Evolutionary conservation across 1,140 invertebrate genomes (phyloP).

Genomic region (Drosophila kikkawai): DNA sequence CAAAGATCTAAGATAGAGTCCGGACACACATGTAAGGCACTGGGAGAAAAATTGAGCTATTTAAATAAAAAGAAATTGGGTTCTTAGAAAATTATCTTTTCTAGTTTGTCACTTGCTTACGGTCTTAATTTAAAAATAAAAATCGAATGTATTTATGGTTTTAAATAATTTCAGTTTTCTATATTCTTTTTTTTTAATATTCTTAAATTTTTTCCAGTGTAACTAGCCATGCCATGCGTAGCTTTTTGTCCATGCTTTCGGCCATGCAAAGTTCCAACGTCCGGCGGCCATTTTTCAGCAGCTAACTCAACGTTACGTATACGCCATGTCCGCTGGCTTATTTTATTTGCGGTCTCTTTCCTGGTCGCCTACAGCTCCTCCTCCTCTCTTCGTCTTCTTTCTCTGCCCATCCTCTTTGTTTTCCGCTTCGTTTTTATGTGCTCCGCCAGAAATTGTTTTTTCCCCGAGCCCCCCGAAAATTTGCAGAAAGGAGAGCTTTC

Average conservation of each 20-base stretch:
- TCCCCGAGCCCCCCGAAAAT: not conserved
- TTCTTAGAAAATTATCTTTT: not conserved
- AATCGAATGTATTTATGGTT: not conserved
- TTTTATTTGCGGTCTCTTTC: slow-evolving; percentile 73
- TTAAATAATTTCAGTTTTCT: not conserved
- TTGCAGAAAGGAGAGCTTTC: slow-evolving; percentile 43
- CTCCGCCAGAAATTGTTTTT: slow-evolving; percentile 51
- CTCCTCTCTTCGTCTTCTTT: too few species aligned
- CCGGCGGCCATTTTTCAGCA: slow-evolving; percentile 74
- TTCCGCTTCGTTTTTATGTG: slow-evolving; percentile 54
- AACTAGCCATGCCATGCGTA: slow-evolving; percentile 20
- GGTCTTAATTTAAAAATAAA: not conserved
- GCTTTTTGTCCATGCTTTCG: slow-evolving; percentile 17
- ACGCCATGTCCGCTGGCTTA: slow-evolving; percentile 68
- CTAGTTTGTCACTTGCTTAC: too few species aligned
- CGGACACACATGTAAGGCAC: slow-evolving; percentile 8
- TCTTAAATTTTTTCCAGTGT: not conserved
- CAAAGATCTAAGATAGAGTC: slow-evolving; percentile 66
- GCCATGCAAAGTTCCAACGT: slow-evolving; percentile 66
- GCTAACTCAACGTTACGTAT: slow-evolving; percentile 71
- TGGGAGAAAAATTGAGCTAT: not conserved
- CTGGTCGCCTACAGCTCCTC: slow-evolving; percentile 12
- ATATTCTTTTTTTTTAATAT: too few species aligned
- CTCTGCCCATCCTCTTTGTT: slow-evolving; percentile 22
- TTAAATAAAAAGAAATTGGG: not conserved